Evolutionary conservation across 2,888 invertebrate species (phyloP), one percentile per base, ranked within the genome.

Genomic region (Sesamia inferens): DNA sequence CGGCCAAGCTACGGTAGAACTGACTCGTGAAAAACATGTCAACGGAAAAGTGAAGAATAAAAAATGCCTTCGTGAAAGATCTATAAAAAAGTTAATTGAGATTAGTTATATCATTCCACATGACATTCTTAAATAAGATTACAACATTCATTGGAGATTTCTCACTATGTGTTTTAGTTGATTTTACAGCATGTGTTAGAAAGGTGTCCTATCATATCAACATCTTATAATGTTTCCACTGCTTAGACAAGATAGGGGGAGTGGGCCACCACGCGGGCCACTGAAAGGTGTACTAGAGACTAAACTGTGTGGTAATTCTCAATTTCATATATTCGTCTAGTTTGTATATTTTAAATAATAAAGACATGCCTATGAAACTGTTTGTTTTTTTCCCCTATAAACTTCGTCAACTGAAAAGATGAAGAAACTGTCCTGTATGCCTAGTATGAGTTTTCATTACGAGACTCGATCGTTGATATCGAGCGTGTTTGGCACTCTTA

Each of bases 281-380:
- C 39, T 39, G 39, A 39, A 39, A 39, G 11, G 5, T 55, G 54
- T 54, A 11, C 5, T 22, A 11, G 5, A n/a, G n/a, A 54, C n/a
- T 5, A n/a, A 54, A n/a, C 54, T n/a, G 11, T 8, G 51, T 11
- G 13, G 13, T 44, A 10, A 44, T 5, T 44, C 31, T 31, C 31
- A 31, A 31, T 57, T n/a, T 57, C n/a, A 62, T 63, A 58, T 59
- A 44, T 68, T 6, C n/a, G 55, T 11, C 19, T 74, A 72, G 65
- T 51, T 63, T 80, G 47, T 83, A 85, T 61, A 22, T 61, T 64
- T 55, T 63, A 55, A 63, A 58, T 58, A 84, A 76, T 83, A 84
- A 83, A 83, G 44, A 66, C 13, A 59, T 76, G 59, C 47, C 16
- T 68, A 58, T 48, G 1, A 58, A 51, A 14, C 62, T 63, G 47